Conservation (phyloP, 2,888 invertebrate species). For the Dimorphilus gyrociliatus region DNA sequence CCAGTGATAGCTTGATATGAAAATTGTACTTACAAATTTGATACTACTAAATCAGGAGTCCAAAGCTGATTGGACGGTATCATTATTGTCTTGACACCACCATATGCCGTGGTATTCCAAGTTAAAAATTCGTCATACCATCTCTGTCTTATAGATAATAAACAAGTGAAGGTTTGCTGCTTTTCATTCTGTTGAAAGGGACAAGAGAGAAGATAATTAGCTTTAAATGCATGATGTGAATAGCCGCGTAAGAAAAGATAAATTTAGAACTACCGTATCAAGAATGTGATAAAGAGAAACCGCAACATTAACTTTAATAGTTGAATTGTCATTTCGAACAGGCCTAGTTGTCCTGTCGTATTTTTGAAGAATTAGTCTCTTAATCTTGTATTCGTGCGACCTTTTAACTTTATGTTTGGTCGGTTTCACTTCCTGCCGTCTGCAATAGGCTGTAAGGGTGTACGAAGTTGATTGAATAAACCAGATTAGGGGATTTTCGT, state of each 20-base stretch:
- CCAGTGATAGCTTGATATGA: no score
- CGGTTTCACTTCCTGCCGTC: no score
- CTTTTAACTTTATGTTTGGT: conserved; percentile 6
- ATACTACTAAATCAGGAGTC: conserved; percentile 22
- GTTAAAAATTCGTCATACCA: conserved; percentile 18
- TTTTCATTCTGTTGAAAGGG: conserved; percentile 13
- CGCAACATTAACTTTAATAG: conserved; percentile 14
- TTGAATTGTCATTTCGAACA: conserved; percentile 13
- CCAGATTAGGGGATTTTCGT: no score
- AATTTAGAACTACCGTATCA: conserved; percentile 15
- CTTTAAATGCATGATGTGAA: no score
- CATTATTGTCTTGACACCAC: conserved; percentile 14
- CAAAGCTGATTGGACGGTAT: conserved; percentile 18
- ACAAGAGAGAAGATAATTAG: neutral
- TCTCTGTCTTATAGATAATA: conserved; percentile 14
- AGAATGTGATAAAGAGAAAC: conserved; percentile 18
- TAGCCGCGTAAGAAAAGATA: no score
- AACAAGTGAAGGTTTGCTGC: conserved; percentile 15
- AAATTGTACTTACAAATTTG: conserved; percentile 20
- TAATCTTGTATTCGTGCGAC: conserved; percentile 13
- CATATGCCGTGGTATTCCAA: conserved; percentile 16
- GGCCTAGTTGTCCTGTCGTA: conserved; percentile 18
- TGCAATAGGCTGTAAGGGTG: no score
- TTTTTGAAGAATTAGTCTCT: conserved; percentile 8
- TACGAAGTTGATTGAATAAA: no score